Base-by-base conservation (phyloP, 2,888 invertebrate species). In the Nemurella pictetii region DNA sequence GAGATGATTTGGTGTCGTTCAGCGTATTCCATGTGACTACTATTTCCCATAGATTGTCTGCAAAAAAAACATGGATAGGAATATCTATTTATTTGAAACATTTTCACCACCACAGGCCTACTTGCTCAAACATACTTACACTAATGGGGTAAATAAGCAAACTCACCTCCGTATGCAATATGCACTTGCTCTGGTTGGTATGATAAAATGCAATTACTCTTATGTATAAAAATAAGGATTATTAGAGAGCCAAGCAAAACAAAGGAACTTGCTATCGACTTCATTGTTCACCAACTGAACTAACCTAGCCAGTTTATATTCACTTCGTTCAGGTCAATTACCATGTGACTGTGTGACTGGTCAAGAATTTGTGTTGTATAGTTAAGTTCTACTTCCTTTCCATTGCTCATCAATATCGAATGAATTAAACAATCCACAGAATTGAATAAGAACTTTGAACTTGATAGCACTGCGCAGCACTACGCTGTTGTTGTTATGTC, bases 1-100 rank as follows among this genome's bases (percentile, higher is more conserved):
- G 88, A 0, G 96, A 95, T 85, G 92, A 91, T 20, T 91, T 88
- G 0, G 96, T 94, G 87, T 94, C 91, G 89, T 94, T 93, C 89
- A 93, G 93, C 12, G 97, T 97, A 0, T 94, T 94, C 97, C 97
- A 97, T 87, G 96, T 97, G 35, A 96, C 94, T 32, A 95, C 93
- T 87, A 96, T 94, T 88, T 95, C 94, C 87, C 92, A 92, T 83
- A 92, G 90, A 88, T 92, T 92, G 86, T 94, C 94, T 95, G 90
- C 75, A 90, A 89, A 85, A 85, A 83, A 80, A 73, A 30, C 28
- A 27, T 26, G n/a, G n/a, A n/a, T 55, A 55, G 9, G 20, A 7
- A 55, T 55, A 20, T 7, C 55, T 3, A 32, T n/a, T n/a, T n/a
- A n/a, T n/a, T n/a, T n/a, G n/a, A n/a, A n/a, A n/a, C n/a, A n/a